A percentile compares a stretch with the other conserved stretches of the same genome.
These are phyloP conservation scores for Alligator sinensis DNA, from an alignment of 2,113 vertebrate genomes.

Conservation along the genomic window DNA sequence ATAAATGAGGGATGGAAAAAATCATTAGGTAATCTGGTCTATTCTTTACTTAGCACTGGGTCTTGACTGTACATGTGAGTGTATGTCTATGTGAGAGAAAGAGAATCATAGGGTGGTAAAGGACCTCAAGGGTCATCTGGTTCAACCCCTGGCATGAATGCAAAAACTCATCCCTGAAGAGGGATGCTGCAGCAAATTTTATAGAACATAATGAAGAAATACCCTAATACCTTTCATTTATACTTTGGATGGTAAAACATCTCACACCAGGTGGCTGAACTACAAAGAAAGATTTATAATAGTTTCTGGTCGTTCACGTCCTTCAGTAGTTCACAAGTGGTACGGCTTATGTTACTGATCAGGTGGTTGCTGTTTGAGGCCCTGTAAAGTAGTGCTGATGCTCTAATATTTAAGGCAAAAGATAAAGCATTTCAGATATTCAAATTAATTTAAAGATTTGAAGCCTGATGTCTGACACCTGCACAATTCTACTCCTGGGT, in stretches of 20 bases:
- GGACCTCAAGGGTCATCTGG: too few relatives aligned
- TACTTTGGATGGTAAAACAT: background rate
- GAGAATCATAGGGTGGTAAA: too few relatives aligned
- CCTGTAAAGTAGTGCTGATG: background rate
- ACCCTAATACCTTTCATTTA: too few relatives aligned
- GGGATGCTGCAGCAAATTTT: too few relatives aligned
- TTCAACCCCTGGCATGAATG: too few relatives aligned
- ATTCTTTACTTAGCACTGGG: too few relatives aligned
- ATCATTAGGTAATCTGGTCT: too few relatives aligned
- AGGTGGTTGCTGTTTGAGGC: background rate
- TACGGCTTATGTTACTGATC: background rate
- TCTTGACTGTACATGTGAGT: too few relatives aligned
- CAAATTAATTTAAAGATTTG: background rate
- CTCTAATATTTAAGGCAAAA: background rate
- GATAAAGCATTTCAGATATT: background rate
- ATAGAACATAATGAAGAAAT: too few relatives aligned
- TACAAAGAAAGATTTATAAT: background rate
- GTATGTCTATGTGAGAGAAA: too few relatives aligned
- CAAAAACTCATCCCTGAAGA: too few relatives aligned
- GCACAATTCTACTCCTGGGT: background rate
- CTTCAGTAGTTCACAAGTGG: background rate
- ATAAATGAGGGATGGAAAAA: too few relatives aligned
- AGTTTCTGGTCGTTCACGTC: background rate
- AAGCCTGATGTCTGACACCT: background rate
- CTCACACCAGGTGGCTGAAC: background rate